Conservation (phyloP, 2,888 invertebrate genomes). For the Epistrophella euchroma region DNA sequence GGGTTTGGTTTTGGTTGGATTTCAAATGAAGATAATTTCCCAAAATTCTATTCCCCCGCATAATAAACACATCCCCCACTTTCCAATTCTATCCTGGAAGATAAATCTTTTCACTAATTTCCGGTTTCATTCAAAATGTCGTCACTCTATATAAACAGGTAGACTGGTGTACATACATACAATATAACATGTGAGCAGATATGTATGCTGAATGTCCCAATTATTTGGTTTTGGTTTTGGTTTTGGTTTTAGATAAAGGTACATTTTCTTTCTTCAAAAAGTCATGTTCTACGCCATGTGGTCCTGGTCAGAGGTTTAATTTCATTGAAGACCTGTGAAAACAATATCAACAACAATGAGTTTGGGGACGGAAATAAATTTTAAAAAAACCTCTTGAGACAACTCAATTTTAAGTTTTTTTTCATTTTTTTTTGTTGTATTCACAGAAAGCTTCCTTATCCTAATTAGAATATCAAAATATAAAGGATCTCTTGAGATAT, state of each 20-base stretch:
- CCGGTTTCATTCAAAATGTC: constrained; percentile 61
- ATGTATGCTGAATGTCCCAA: constrained; percentile 14
- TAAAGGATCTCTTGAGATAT: constrained; percentile 38
- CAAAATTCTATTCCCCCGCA: constrained; percentile 17
- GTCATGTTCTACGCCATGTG: constrained; percentile 9
- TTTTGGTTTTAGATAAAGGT: constrained; percentile 25
- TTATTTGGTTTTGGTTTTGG: constrained; percentile 1
- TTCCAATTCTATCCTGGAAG: constrained; percentile 23
- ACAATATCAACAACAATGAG: background rate
- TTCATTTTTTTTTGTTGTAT: background rate
- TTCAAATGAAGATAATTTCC: constrained; percentile 34
- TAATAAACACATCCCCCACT: background rate
- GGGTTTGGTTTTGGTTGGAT: constrained; percentile 20
- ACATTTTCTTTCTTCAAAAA: constrained; percentile 4
- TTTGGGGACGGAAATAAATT: background rate
- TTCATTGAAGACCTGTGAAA: constrained; percentile 28
- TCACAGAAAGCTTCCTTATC: constrained; percentile 10
- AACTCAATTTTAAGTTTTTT: constrained; percentile 19
- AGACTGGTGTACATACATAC: background rate
- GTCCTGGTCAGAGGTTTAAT: constrained; percentile 28
- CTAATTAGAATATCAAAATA: constrained; percentile 58
- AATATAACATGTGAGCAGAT: background rate
- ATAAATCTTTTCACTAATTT: constrained; percentile 70
- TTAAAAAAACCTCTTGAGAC: constrained; percentile 21
- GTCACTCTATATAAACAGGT: background rate